These are phyloP conservation scores for Agrilus biguttatus DNA, from an alignment of 2,888 invertebrate species.

Conservation along the genomic window DNA sequence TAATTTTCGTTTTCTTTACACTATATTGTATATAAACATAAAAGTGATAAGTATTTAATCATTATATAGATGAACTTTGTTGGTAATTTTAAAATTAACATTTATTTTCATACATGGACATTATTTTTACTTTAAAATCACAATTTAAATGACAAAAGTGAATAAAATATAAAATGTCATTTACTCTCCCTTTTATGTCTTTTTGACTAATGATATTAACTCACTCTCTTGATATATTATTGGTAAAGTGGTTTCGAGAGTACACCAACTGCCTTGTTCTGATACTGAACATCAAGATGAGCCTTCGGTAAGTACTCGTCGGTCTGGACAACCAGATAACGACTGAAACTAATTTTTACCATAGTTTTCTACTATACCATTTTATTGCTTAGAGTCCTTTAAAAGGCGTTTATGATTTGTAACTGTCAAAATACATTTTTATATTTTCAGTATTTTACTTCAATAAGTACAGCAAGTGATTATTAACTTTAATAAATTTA, in stretches of 20 bases:
- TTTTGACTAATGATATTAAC: slow-evolving; percentile 32
- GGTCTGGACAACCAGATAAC: slow-evolving; percentile 7
- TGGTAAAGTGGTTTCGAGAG: slow-evolving; percentile 27
- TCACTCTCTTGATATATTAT: slow-evolving; percentile 34
- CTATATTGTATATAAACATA: too few relatives aligned
- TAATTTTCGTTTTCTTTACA: too few relatives aligned
- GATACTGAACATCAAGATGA: slow-evolving; percentile 10
- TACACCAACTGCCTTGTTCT: slow-evolving; percentile 14
- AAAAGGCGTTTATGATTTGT: too few relatives aligned
- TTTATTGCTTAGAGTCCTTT: too few relatives aligned
- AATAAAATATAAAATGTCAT: neutral
- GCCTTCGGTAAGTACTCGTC: slow-evolving; percentile 10
- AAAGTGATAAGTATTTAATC: too few relatives aligned
- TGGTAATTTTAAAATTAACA: neutral
- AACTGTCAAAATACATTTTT: too few relatives aligned
- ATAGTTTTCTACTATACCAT: too few relatives aligned
- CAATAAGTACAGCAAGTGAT: too few relatives aligned
- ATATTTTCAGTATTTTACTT: too few relatives aligned
- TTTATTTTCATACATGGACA: slow-evolving; percentile 1
- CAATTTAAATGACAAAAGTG: slow-evolving; percentile 4
- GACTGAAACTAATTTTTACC: slow-evolving; percentile 1
- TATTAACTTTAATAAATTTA: too few relatives aligned
- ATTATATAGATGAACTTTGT: too few relatives aligned
- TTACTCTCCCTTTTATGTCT: too few relatives aligned
- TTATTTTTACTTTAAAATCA: neutral